Evolutionary conservation across 2,113 vertebrate genomes (phyloP).

Genomic region (Pollachius pollachius): DNA sequence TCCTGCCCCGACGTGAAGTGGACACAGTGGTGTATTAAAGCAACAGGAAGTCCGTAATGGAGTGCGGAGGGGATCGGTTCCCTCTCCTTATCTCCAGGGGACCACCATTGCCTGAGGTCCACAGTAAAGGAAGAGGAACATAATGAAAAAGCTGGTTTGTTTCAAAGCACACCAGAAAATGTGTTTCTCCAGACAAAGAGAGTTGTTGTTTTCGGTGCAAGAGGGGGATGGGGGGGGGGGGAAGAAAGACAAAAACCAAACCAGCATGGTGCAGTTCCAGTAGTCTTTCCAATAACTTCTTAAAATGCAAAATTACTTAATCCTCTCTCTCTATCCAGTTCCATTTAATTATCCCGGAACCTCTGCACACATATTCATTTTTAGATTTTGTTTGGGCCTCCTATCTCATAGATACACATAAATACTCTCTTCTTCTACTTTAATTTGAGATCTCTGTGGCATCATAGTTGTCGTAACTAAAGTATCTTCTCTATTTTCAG

Average conservation of each 20-base stretch:
- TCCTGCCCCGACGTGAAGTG: too few species aligned
- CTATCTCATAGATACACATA: neutral
- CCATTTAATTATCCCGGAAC: constrained; percentile 20
- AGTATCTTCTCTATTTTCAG: too few species aligned
- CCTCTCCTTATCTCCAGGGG: too few species aligned
- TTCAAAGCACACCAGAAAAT: constrained; percentile 1
- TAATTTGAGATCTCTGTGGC: too few species aligned
- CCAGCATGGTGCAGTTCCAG: constrained; percentile 35
- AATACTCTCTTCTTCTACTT: too few species aligned
- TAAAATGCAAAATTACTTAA: constrained; percentile 48
- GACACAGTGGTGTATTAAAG: too few species aligned
- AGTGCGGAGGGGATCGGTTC: too few species aligned
- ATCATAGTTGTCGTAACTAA: too few species aligned
- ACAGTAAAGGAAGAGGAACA: constrained; percentile 29
- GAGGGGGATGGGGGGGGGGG: too few species aligned
- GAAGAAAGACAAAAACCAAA: too few species aligned
- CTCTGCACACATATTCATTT: constrained; percentile 53
- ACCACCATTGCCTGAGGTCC: neutral
- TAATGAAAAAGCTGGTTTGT: constrained; percentile 10
- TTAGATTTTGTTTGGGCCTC: constrained; percentile 53
- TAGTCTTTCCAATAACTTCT: constrained; percentile 41
- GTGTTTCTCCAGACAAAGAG: constrained; percentile 1
- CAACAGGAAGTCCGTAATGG: too few species aligned
- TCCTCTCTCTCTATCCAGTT: constrained; percentile 30
- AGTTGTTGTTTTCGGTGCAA: constrained; percentile 1